phyloP scores from a whole-genome alignment of 2,888 invertebrate genomes.

The Athetis lepigone region DNA sequence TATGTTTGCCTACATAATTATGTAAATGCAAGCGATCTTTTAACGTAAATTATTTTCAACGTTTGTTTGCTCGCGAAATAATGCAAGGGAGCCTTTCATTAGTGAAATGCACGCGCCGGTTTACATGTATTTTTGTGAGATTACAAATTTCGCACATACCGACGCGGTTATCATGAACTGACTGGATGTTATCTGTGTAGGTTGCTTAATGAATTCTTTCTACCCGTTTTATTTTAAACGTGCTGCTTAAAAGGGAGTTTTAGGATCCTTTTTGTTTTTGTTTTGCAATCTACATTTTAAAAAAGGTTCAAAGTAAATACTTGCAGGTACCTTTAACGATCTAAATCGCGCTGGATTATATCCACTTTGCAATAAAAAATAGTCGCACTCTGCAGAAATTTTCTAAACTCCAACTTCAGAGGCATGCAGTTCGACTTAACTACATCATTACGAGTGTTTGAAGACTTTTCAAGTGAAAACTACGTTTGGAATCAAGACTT shows the following conservation, averaged over 20 bases:
- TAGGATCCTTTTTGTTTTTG: neutral
- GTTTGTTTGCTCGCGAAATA: slow-evolving; percentile 80
- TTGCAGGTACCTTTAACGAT: slow-evolving; percentile 14
- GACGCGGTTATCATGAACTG: slow-evolving; percentile 55
- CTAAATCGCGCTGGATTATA: slow-evolving; percentile 36
- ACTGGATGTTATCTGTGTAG: slow-evolving; percentile 29
- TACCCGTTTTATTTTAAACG: slow-evolving; percentile 18
- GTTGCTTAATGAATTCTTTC: slow-evolving; percentile 23
- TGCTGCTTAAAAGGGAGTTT: slow-evolving; percentile 2
- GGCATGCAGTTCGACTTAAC: slow-evolving; percentile 54
- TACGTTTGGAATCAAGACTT: slow-evolving; percentile 44
- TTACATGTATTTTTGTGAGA: slow-evolving; percentile 78
- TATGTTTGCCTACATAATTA: slow-evolving; percentile 87
- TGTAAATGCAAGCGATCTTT: slow-evolving; percentile 84
- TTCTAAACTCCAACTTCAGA: slow-evolving; percentile 51
- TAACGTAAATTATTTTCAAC: slow-evolving; percentile 84
- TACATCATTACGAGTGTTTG: slow-evolving; percentile 58
- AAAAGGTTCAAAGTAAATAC: slow-evolving; percentile 17
- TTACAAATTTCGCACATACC: slow-evolving; percentile 72
- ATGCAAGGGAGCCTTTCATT: slow-evolving; percentile 81
- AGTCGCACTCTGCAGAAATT: slow-evolving; percentile 37
- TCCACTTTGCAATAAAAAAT: slow-evolving; percentile 56
- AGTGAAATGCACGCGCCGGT: slow-evolving; percentile 78
- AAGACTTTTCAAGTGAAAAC: slow-evolving; percentile 55
- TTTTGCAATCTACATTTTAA: neutral